Evolutionary conservation across 2,113 vertebrate genomes (phyloP).

Genomic region (Pampusana beccarii): DNA sequence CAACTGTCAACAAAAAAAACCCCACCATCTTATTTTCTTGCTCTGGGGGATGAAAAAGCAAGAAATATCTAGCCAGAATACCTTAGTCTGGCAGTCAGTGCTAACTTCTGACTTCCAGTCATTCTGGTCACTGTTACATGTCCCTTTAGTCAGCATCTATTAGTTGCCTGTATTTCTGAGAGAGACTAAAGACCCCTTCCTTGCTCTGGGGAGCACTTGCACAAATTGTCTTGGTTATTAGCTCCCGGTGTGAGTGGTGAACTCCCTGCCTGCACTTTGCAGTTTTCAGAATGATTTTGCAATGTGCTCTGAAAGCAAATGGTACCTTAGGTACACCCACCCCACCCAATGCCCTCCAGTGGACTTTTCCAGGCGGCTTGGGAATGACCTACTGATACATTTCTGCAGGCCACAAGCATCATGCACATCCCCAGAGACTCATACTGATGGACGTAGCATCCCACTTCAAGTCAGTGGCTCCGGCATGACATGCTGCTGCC

Average conservation of each 20-base stretch:
- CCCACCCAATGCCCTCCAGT: not conserved
- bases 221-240: not conserved
- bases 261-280: accelerated
- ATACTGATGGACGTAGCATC: not conserved
- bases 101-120: not conserved
- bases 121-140: not conserved
- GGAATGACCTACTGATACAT: not conserved
- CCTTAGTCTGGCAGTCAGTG: not conserved
- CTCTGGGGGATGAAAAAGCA: not conserved
- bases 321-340: not conserved
- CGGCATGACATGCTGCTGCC: not conserved
- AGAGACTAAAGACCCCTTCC: not conserved
- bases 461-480: not conserved
- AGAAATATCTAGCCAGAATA: not conserved
- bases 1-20: not conserved
- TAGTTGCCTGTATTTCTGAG: not conserved
- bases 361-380: not conserved
- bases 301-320: accelerated
- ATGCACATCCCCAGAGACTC: accelerated
- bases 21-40: not conserved
- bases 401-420: not conserved
- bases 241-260: not conserved
- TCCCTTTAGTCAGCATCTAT: not conserved
- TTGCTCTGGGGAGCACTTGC: not conserved
- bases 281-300: not conserved